Evolutionary conservation across 2,888 invertebrate genomes (phyloP).

Genomic region (Allygus modestus): DNA sequence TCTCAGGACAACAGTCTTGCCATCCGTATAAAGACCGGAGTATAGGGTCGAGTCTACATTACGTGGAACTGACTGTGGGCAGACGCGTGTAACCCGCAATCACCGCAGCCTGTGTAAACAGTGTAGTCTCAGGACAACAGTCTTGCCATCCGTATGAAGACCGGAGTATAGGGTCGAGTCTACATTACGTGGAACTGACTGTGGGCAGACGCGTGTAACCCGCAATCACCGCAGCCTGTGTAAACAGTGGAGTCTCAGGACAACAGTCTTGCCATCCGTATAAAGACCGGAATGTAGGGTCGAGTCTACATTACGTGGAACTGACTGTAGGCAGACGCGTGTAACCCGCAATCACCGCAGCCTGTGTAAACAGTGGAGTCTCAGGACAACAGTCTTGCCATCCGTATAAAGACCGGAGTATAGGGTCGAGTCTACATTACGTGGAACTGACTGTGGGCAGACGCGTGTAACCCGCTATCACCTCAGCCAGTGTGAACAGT

Average conservation of each 20-base stretch:
- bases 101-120: constrained; percentile 1
- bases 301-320: background rate
- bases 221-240: constrained; percentile 1
- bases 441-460: background rate
- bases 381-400: background rate
- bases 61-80: background rate
- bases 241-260: background rate
- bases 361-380: constrained; percentile 50
- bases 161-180: background rate
- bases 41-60: background rate
- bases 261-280: too few relatives aligned
- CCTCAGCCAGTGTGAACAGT: constrained; percentile 41
- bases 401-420: too few relatives aligned
- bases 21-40: too few relatives aligned
- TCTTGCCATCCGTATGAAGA: too few relatives aligned
- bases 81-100: constrained; percentile 7
- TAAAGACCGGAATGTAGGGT: too few relatives aligned
- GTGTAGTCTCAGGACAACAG: background rate
- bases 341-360: constrained; percentile 2
- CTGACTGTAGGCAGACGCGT: background rate
- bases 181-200: background rate
- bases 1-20: background rate
- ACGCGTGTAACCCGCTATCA: constrained; percentile 1
- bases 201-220: constrained; percentile 8
- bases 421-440: background rate